phyloP scores from a whole-genome alignment of 2,113 vertebrate species.

The Lichenostomus cassidix region DNA sequence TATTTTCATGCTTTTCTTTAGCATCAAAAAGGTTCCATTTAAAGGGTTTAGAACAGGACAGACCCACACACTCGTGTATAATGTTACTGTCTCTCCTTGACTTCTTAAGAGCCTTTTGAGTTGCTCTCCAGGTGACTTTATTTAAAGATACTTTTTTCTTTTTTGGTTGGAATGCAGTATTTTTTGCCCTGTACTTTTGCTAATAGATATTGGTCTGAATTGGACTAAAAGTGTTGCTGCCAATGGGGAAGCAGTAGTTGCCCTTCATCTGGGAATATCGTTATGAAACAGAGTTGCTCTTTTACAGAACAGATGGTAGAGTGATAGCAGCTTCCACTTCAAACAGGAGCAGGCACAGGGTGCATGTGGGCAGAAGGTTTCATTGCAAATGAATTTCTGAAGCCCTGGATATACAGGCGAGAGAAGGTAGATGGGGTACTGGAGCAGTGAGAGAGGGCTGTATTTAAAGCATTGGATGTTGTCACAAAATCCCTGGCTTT shows the following conservation, averaged over 20 bases:
- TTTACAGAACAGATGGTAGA: conserved; percentile 40
- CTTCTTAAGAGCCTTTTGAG: background rate
- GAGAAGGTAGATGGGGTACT: background rate
- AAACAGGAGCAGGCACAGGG: background rate
- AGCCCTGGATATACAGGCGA: background rate
- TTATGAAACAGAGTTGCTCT: background rate
- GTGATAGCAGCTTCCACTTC: conserved; percentile 34
- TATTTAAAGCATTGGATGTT: background rate
- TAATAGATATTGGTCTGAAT: background rate
- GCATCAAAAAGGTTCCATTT: background rate
- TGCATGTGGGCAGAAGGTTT: conserved; percentile 7
- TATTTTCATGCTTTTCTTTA: background rate
- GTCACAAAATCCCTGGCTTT: background rate
- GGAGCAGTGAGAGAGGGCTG: background rate
- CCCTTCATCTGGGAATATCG: background rate
- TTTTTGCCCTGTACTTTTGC: background rate
- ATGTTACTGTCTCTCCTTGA: background rate
- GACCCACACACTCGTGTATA: fast-evolving
- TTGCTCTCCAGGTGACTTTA: background rate
- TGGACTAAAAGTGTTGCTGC: background rate
- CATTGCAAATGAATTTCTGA: background rate
- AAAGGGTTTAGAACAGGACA: background rate
- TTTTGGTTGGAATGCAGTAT: background rate
- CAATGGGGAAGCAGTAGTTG: background rate
- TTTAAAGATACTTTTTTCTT: background rate